Conservation (phyloP, 2,888 invertebrate species). For the Nemurella pictetii region DNA sequence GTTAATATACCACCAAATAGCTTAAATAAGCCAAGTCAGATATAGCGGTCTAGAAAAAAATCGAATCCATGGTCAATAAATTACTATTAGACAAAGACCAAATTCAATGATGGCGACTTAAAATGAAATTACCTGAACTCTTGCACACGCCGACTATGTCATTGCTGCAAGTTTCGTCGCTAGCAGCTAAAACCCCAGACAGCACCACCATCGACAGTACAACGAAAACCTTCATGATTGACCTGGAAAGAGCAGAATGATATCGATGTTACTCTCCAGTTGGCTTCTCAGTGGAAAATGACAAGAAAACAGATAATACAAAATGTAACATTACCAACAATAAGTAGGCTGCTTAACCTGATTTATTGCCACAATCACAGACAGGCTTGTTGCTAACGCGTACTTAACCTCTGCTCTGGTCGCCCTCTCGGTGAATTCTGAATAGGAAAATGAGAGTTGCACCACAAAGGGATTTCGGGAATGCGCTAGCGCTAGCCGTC, state of each 20-base stretch:
- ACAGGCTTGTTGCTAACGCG: slow-evolving; percentile 4
- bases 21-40: no score
- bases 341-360: slow-evolving; percentile 43
- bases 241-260: slow-evolving; percentile 29
- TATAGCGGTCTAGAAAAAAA: no score
- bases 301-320: background rate
- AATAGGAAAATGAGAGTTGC: background rate
- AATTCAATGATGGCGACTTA: slow-evolving; percentile 16
- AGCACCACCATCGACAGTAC: slow-evolving; percentile 52
- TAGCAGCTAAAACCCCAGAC: slow-evolving; percentile 55
- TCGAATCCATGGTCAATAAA: no score
- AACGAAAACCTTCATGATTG: slow-evolving; percentile 61
- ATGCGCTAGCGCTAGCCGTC: slow-evolving; percentile 19
- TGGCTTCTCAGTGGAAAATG: background rate
- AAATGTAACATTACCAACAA: slow-evolving; percentile 39
- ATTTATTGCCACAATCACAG: slow-evolving; percentile 41
- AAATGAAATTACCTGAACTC: background rate
- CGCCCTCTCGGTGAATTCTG: background rate
- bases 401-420: background rate
- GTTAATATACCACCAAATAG: no score
- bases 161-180: slow-evolving; percentile 64
- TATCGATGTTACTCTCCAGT: background rate
- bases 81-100: background rate
- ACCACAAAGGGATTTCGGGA: background rate
- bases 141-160: slow-evolving; percentile 60